Evolutionary conservation across 2,797 vertebrate species (phyloP), one percentile per base, ranked within the genome.

Genomic region (Sus cebifrons): DNA sequence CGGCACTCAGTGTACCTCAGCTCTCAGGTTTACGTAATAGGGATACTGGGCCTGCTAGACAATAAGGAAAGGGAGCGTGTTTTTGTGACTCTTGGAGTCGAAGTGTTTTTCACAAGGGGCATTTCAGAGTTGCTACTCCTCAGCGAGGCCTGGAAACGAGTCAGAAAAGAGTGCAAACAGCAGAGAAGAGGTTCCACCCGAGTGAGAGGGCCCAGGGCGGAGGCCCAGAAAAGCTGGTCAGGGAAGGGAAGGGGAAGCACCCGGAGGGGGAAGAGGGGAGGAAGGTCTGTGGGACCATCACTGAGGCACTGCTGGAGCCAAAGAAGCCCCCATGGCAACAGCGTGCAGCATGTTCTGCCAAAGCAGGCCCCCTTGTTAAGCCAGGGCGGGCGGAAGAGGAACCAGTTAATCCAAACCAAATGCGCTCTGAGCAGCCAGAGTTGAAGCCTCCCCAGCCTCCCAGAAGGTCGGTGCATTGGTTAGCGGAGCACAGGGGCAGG

Each of bases 91-190:
- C 71, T 91, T 25, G 14, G 85, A 60, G 58, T 73, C 36, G 40
- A 60, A 16, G 27, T 52, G 77, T 96, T 94, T 88, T 85, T 96
- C 58, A 78, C 54, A 21, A 68, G 27, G 29, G 32, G 15, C 9
- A 7, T 70, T 27, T 56, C 23, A 65, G 67, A 40, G 32, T 18
- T 90, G 44, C 75, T 40, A 3, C 27, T 95, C 23, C 71, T 75
- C 6, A 67, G 14, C 11, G 73, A 84, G 10, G 3, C 52, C 54
- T 74, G 5, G 58, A 86, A 79, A 32, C 44, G 64, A 91, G 8
- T 70, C 0, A 15, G 60, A 52, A 85, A 79, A 67, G 25, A 75
- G 73, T 83, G 86, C 62, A 78, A 40, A 70, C 14, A 15, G 14
- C 54, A 1, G 32, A 67, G 27, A 75, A 56, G n/a, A 56, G 32